Evolutionary conservation across 2,888 invertebrate species (phyloP), one percentile per base, ranked within the genome.

Genomic region (Lithosia quadra): DNA sequence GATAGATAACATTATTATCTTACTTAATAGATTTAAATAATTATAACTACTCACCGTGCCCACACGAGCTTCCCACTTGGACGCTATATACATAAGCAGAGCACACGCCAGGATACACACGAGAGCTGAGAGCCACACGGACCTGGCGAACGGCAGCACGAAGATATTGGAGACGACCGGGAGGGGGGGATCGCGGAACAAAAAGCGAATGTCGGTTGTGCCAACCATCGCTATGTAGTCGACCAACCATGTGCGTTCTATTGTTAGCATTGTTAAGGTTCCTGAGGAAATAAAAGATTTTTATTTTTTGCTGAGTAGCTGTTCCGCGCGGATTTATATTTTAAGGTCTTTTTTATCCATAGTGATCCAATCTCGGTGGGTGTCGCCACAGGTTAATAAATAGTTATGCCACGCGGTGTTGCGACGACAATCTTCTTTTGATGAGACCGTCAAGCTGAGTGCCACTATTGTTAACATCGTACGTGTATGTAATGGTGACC

Each of bases 121-220:
- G 13, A 94, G 91, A 58, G 95, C 93, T 1, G 96, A 95, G 57
- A 96, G 79, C 97, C 97, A 97, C 0, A 97, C 97, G 0, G 91
- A 89, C 0, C 88, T 91, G 2, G 95, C 94, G 86, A 97, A 97
- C 0, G 97, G 97, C 2, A 97, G 86, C 0, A 95, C 90, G 87
- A 96, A 97, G 79, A 97, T 96, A 78, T 97, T 97, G 62, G 95
- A 95, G 7, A 97, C 94, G 67, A 96, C 95, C 0, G 97, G 96
- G 0, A 97, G 91, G 0, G 97, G 96, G 0, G 97, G 97, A 72
- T 96, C 96, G 0, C 96, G 94, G 88, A 97, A 97, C 28, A 97
- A 93, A 80, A 97, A 96, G 36, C 94, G 92, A 0, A 96, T 94
- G 0, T 91, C 90, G 0, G 96, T 95, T 13, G 93, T 90, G 0